Percentiles rank a stretch among this genome's conserved stretches.
Conservation (phyloP, 2,797 vertebrate species). For the Serranus cabrilla region DNA sequence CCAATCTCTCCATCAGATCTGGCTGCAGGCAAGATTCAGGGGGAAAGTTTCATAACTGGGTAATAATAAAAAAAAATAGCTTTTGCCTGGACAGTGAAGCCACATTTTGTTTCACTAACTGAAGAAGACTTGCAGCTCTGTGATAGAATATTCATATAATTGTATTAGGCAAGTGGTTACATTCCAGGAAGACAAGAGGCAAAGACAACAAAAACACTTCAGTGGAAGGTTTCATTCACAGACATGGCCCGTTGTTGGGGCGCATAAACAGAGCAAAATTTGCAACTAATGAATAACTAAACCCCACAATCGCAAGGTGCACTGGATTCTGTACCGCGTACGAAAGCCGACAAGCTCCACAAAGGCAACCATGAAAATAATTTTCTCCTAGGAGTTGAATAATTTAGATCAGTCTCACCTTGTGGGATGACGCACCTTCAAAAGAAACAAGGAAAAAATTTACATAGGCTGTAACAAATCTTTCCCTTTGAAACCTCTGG, state of each 20-base stretch:
- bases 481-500: constrained; percentile 47
- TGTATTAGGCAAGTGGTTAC: constrained; percentile 27
- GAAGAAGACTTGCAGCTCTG: constrained; percentile 36
- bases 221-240: constrained; percentile 27
- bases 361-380: constrained; percentile 47
- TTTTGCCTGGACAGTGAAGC: constrained; percentile 17
- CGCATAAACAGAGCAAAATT: constrained; percentile 20
- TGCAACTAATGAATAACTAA: constrained; percentile 43
- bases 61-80: constrained; percentile 16
- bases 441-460: constrained; percentile 36
- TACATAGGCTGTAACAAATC: constrained; percentile 43
- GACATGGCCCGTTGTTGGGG: constrained; percentile 9
- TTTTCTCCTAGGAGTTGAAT: constrained; percentile 24
- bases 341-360: constrained; percentile 3
- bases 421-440: constrained; percentile 40
- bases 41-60: constrained; percentile 25
- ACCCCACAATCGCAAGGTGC: background rate
- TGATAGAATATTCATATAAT: constrained; percentile 46
- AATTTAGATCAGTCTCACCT: constrained; percentile 50
- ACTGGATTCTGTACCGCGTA: background rate
- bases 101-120: constrained; percentile 47
- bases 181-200: constrained; percentile 31
- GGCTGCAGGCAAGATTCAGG: constrained; percentile 19
- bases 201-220: constrained; percentile 34
- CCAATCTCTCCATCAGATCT: constrained; percentile 25